Evolutionary conservation across 2,888 invertebrate genomes (phyloP).

Genomic region (Hoplodrina blanda): DNA sequence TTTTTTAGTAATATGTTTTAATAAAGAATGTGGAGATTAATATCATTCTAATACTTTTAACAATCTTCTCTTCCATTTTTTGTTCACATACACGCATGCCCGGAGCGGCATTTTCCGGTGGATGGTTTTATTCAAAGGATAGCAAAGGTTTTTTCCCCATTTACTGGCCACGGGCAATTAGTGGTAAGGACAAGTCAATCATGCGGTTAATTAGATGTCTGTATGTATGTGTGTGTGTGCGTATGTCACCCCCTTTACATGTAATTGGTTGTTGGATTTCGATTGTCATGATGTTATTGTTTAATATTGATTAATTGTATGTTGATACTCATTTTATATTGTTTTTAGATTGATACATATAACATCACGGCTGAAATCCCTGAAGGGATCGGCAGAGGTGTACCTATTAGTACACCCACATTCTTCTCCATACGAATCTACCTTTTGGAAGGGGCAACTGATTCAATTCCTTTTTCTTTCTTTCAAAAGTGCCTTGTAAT

Average conservation of each 20-base stretch:
- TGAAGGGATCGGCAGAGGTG: no score
- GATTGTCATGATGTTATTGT: conserved; percentile 36
- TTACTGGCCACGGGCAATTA: conserved; percentile 75
- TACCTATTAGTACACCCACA: no score
- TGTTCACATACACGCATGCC: conserved; percentile 48
- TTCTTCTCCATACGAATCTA: no score
- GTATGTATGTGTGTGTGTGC: conserved; percentile 15
- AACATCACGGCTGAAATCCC: no score
- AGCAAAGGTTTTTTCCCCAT: conserved; percentile 67
- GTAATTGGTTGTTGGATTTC: conserved; percentile 40
- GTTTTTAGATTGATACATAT: no score
- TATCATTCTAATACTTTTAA: conserved; percentile 4
- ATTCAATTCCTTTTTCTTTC: no score
- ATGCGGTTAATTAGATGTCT: conserved; percentile 78
- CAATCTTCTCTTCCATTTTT: conserved; percentile 25
- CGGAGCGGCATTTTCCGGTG: conserved; percentile 72
- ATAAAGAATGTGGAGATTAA: no score
- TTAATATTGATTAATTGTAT: conserved; percentile 3
- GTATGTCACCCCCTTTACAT: conserved; percentile 47
- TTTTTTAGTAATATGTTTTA: no score
- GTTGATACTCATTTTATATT: no score
- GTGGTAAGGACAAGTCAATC: conserved; percentile 76
- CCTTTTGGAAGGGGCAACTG: no score
- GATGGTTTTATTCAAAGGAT: conserved; percentile 68
- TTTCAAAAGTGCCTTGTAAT: no score